Conservation (phyloP, 1,140 invertebrate species). For the Pseudobourletiella spinata region DNA sequence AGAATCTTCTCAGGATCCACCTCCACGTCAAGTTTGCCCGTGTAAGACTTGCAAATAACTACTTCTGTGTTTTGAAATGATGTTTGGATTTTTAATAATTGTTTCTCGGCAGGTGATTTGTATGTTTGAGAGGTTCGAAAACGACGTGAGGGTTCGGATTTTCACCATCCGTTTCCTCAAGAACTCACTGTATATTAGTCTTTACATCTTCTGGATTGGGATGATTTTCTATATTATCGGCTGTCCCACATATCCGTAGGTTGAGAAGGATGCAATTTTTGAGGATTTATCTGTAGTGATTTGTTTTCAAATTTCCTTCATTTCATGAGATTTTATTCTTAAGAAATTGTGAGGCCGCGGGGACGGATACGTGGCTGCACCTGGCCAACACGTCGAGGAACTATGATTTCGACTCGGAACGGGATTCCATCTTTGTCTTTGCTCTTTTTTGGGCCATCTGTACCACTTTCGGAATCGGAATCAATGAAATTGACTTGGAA, state of each 20-base stretch:
- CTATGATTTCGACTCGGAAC: neutral
- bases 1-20: neutral
- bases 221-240: neutral
- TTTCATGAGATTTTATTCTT: too few relatives aligned
- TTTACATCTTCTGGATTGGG: constrained; percentile 10
- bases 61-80: too few relatives aligned
- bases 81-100: too few relatives aligned
- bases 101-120: too few relatives aligned
- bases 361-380: too few relatives aligned
- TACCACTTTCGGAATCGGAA: constrained; percentile 8
- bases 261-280: too few relatives aligned
- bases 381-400: too few relatives aligned
- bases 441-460: constrained; percentile 12
- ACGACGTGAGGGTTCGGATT: constrained; percentile 1
- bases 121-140: constrained; percentile 6
- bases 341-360: too few relatives aligned
- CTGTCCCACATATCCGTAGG: constrained; percentile 9
- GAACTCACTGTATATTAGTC: constrained; percentile 7
- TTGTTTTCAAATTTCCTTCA: too few relatives aligned
- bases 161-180: constrained; percentile 8
- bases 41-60: too few relatives aligned
- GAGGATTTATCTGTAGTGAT: too few relatives aligned
- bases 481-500: neutral
- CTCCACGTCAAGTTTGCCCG: neutral
- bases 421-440: neutral